A percentile compares a stretch with the other conserved stretches of the same genome.
These are phyloP conservation scores for Riptortus pedestris DNA, from an alignment of 1,140 invertebrate species.

Conservation along the genomic window DNA sequence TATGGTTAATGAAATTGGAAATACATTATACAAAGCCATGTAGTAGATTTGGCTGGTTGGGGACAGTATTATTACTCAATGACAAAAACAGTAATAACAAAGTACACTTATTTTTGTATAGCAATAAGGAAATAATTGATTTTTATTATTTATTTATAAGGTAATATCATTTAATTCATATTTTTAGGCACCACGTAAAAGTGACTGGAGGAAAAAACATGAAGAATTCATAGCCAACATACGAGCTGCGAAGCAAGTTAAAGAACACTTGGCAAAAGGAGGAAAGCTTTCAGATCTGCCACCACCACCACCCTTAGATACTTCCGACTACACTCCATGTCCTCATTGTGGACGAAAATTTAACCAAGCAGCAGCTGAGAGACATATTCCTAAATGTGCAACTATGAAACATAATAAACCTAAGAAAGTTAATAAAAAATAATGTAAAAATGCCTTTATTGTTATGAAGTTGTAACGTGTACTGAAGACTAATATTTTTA, in stretches of 20 bases:
- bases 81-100: too few relatives aligned
- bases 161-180: conserved; percentile 25
- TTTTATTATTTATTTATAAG: conserved; percentile 15
- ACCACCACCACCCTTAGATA: conserved; percentile 75
- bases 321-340: conserved; percentile 82
- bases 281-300: conserved; percentile 78
- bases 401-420: conserved; percentile 72
- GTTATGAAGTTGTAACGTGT: too few relatives aligned
- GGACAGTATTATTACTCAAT: too few relatives aligned
- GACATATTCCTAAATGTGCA: conserved; percentile 89
- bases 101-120: too few relatives aligned
- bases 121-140: conserved; percentile 13
- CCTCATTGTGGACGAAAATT: conserved; percentile 83
- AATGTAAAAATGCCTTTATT: too few relatives aligned
- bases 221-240: conserved; percentile 86
- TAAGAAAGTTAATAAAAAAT: conserved; percentile 39
- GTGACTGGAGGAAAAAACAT: conserved; percentile 82
- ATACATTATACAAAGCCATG: too few relatives aligned
- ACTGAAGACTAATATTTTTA: too few relatives aligned
- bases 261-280: conserved; percentile 70
- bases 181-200: conserved; percentile 44
- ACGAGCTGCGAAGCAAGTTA: conserved; percentile 77
- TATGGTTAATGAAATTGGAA: too few relatives aligned
- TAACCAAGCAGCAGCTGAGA: conserved; percentile 70
- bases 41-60: too few relatives aligned